Base-by-base conservation (phyloP, 2,888 invertebrate genomes). In the Drosophila bunnanda region DNA sequence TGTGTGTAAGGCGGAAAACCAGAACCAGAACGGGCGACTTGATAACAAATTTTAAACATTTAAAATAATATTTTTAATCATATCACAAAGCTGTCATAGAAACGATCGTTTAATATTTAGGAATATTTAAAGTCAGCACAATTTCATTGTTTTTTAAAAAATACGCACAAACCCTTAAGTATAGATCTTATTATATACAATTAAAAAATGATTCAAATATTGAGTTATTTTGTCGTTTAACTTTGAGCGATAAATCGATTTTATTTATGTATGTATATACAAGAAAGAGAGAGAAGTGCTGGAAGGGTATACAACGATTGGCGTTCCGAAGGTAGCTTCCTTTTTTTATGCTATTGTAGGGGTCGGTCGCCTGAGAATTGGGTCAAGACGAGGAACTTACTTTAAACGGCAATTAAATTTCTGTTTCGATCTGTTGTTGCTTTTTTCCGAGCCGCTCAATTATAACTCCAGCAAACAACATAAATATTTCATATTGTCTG, bases 301-400 rank as follows among this genome's bases (percentile, higher is more conserved):
- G n/a, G n/a, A 44, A 25, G 44, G 25, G 44, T 44, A 44, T 25
- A 25, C 15, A 25, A 25, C 22, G 15, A n/a, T 44, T 25, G 25
- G 9, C 9, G 22, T 25, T 1, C 13, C 25, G 4, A 25, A 22
- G 15, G 4, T 25, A 25, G 43, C 25, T 44, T 44, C 15, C 6
- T 44, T 53, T 54, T 13, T 44, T 60, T 15, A 58, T 46, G 54
- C n/a, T 15, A 39, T 53, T 50, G n/a, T 39, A n/a, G 53, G 32
- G 73, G 72, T 57, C 66, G 70, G 70, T 76, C 73, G 81, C n/a
- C 67, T 83, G 85, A 65, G 85, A 86, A 86, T 88, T 88, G 59
- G 88, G 85, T 86, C 85, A 86, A 86, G 85, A 81, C 41, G 76
- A 83, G 88, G 80, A 86, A 76, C 79, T 78, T 71, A 79, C 86